phyloP scores from a whole-genome alignment of 2,113 vertebrate species.

The Cavia porcellus region DNA sequence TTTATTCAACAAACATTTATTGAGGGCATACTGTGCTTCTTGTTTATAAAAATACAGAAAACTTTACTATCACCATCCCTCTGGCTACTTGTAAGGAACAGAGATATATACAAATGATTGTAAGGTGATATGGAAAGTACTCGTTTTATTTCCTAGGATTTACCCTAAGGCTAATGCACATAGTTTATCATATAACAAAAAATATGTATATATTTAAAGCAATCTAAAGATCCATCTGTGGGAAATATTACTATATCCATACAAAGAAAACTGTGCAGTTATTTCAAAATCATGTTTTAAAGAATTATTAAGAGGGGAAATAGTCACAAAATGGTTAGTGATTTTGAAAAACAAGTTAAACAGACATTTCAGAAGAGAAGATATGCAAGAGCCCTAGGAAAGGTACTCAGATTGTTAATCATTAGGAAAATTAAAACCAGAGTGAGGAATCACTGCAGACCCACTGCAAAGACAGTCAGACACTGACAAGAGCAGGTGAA shows the following conservation, averaged over 20 bases:
- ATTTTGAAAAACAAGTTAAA: constrained; percentile 8
- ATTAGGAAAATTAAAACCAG: neutral
- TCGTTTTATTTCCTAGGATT: constrained; percentile 45
- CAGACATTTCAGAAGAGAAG: constrained; percentile 24
- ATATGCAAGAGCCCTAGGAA: neutral
- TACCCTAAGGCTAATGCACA: neutral
- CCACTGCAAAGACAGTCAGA: neutral
- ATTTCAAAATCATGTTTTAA: constrained; percentile 23
- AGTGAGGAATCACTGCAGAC: neutral
- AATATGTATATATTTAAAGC: neutral
- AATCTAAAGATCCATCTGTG: neutral
- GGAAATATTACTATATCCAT: neutral
- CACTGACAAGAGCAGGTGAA: neutral
- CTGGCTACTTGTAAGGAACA: neutral
- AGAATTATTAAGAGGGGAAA: neutral
- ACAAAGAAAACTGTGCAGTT: neutral
- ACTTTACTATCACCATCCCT: neutral
- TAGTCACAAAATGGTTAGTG: neutral
- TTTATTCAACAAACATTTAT: neutral
- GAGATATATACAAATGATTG: neutral
- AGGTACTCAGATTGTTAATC: neutral
- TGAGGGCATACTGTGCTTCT: neutral
- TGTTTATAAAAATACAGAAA: neutral
- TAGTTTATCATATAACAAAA: neutral
- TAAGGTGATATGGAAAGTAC: neutral